Evolutionary conservation across 1,140 invertebrate genomes (phyloP).

Genomic region (Drosophila miranda): DNA sequence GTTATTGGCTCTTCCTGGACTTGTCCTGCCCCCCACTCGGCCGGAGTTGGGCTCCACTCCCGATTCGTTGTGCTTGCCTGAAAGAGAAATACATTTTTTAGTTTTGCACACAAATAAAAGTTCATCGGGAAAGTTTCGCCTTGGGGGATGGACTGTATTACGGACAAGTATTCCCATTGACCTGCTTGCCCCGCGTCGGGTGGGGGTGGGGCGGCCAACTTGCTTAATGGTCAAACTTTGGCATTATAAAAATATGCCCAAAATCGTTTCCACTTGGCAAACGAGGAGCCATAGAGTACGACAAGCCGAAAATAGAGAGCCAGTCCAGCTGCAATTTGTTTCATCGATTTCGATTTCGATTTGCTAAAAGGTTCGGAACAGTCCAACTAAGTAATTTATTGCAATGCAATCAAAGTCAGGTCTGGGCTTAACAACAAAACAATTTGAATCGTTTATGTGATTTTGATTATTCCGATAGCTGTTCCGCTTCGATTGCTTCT

Average conservation of each 20-base stretch:
- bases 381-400: too few species aligned
- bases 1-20: too few species aligned
- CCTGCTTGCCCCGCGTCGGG: not conserved
- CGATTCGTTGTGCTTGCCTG: too few species aligned
- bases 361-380: conserved; percentile 22
- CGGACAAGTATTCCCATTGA: not conserved
- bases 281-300: not conserved
- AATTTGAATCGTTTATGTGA: too few species aligned
- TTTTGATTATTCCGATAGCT: too few species aligned
- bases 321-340: conserved; percentile 8
- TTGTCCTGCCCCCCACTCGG: too few species aligned
- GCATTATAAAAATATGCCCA: conserved; percentile 5
- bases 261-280: conserved; percentile 14
- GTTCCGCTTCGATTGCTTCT: too few species aligned
- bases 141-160: not conserved
- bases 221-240: conserved; percentile 19
- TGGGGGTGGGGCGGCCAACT: not conserved
- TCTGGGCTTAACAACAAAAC: too few species aligned
- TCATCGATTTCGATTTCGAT: conserved; percentile 33
- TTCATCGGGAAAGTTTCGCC: not conserved
- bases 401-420: too few species aligned
- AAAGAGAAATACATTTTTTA: too few species aligned
- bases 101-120: conserved; percentile 4
- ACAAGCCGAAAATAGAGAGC: too few species aligned
- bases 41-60: too few species aligned